A percentile compares a stretch with the other conserved stretches of the same genome.
phyloP scores from a whole-genome alignment of 1,140 invertebrate genomes.

The Pogonus chalceus region DNA sequence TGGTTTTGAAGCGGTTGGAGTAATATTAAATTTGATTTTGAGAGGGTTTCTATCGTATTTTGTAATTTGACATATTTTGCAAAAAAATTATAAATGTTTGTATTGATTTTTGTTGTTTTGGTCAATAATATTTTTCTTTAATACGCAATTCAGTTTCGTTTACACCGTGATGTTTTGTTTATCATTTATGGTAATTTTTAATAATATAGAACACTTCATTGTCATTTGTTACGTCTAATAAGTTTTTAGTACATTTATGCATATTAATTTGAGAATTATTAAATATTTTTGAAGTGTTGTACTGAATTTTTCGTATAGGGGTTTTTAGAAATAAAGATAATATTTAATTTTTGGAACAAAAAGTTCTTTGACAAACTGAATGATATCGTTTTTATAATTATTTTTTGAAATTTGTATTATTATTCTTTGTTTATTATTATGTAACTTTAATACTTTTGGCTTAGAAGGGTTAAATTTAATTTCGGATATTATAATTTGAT shows the following conservation, averaged over 20 bases:
- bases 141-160: neutral
- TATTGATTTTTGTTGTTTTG: slow-evolving; percentile 10
- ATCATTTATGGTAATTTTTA: neutral
- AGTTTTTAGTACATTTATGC: neutral
- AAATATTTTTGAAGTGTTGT: neutral
- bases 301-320: neutral
- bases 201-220: neutral
- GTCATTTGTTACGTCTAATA: neutral
- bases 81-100: slow-evolving; percentile 13
- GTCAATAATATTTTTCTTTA: neutral
- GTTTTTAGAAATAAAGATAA: neutral
- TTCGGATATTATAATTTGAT: too few species aligned
- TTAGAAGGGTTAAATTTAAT: too few species aligned
- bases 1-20: slow-evolving; percentile 14
- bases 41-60: slow-evolving; percentile 15
- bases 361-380: too few species aligned
- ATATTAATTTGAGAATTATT: neutral
- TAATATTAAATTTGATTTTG: slow-evolving; percentile 13
- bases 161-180: neutral
- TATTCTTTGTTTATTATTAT: too few species aligned
- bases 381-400: too few species aligned
- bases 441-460: too few species aligned
- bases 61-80: slow-evolving; percentile 13
- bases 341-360: too few species aligned
- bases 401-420: too few species aligned